Conservation (phyloP, 37 sponge, comb jelly and placozoan genomes). For the Ephydatia muelleri region DNA sequence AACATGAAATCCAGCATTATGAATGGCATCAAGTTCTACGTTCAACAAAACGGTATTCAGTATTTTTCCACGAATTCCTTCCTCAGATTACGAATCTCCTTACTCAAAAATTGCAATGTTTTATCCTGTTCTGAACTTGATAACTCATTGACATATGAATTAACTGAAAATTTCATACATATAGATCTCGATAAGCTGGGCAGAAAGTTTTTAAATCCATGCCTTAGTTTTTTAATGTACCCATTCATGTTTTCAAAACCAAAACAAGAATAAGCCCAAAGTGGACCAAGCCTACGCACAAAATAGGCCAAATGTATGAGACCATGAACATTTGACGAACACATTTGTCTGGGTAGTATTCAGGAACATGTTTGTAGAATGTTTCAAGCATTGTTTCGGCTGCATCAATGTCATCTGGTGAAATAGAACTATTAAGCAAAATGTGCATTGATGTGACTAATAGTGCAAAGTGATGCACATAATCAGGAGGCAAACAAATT, state of each 20-base stretch:
- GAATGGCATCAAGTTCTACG: no score
- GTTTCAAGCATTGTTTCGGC: neutral
- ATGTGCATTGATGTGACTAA: slow-evolving; percentile 10
- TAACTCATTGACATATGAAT: no score
- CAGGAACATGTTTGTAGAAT: neutral
- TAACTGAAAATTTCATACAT: no score
- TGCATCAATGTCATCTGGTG: neutral
- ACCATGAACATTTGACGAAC: neutral
- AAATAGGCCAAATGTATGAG: neutral
- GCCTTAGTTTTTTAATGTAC: neutral
- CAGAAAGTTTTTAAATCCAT: neutral
- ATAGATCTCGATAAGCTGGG: no score
- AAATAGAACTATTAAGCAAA: neutral
- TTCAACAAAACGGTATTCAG: no score
- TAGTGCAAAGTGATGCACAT: slow-evolving; percentile 16
- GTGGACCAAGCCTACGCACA: neutral
- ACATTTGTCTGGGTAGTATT: slow-evolving; percentile 6
- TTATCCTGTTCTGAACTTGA: no score
- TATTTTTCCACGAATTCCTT: no score
- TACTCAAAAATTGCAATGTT: no score
- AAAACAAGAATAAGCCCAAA: neutral
- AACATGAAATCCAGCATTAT: no score
- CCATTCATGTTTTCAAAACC: slow-evolving; percentile 26
- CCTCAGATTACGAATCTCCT: no score
- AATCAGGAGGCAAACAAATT: neutral